Evolutionary conservation across 2,113 vertebrate genomes (phyloP).

Genomic region (Hemichromis elongatus): DNA sequence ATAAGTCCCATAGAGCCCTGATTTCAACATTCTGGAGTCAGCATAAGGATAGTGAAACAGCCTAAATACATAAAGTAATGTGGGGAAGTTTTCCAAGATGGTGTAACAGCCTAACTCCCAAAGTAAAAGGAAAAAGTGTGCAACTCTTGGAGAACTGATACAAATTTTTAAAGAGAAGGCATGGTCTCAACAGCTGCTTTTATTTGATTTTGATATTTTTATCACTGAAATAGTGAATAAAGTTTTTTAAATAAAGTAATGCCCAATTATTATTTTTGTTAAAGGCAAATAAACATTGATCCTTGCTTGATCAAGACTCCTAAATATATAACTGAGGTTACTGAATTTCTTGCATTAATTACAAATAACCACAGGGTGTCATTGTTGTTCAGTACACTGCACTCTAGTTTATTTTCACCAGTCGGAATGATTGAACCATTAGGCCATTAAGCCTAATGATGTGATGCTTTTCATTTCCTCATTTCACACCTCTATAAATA

Average conservation of each 20-base stretch:
- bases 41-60: neutral
- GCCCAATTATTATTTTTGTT: neutral
- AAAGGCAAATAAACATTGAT: neutral
- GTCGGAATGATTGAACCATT: neutral
- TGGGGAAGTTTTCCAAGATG: neutral
- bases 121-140: neutral
- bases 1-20: neutral
- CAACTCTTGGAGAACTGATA: neutral
- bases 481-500: neutral
- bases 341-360: neutral
- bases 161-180: neutral
- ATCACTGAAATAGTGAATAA: neutral
- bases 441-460: neutral
- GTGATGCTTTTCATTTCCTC: neutral
- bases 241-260: neutral
- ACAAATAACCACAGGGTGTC: constrained; percentile 39
- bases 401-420: neutral
- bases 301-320: neutral
- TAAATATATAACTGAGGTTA: neutral
- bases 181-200: neutral
- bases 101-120: neutral
- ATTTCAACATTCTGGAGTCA: neutral
- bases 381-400: constrained; percentile 12
- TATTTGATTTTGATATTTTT: neutral
- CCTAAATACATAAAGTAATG: neutral